Conservation (phyloP, 2,113 vertebrate genomes). For the Muscicapa adusta region DNA sequence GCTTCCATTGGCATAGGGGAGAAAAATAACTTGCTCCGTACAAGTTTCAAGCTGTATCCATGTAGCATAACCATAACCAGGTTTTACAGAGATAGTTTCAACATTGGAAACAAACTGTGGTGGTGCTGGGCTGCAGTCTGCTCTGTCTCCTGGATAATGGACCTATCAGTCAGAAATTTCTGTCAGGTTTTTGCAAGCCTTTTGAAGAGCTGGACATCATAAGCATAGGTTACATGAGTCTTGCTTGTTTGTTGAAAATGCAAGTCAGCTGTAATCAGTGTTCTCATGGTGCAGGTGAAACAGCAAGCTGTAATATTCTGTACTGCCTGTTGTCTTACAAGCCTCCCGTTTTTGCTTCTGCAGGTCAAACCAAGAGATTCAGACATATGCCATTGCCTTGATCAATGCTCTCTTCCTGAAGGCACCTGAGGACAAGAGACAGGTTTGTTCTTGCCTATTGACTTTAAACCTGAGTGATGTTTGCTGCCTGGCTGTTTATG, state of each 20-base stretch:
- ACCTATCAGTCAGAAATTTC: neutral
- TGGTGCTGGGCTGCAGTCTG: neutral
- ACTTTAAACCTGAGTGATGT: neutral
- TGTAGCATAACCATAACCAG: neutral
- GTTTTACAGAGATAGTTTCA: neutral
- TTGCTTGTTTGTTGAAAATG: neutral
- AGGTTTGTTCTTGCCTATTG: constrained; percentile 78
- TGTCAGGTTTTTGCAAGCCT: neutral
- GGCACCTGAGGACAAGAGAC: constrained; percentile 94
- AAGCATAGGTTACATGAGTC: neutral
- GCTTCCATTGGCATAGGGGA: neutral
- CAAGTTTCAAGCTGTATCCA: neutral
- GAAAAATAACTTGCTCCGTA: neutral
- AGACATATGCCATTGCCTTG: constrained; percentile 96
- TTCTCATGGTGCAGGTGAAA: neutral
- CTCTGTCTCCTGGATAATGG: neutral
- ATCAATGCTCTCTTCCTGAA: constrained; percentile 99
- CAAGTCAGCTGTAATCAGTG: neutral
- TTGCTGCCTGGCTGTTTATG: neutral
- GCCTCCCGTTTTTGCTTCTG: constrained; percentile 6
- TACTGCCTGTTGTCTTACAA: neutral
- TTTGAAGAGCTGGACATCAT: neutral
- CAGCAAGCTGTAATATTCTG: neutral
- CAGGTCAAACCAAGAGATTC: constrained; percentile 99
- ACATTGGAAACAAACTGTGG: neutral